These are phyloP conservation scores for Meandrina meandrites DNA, from an alignment of 92 coral and sea anemone species.

Conservation along the genomic window DNA sequence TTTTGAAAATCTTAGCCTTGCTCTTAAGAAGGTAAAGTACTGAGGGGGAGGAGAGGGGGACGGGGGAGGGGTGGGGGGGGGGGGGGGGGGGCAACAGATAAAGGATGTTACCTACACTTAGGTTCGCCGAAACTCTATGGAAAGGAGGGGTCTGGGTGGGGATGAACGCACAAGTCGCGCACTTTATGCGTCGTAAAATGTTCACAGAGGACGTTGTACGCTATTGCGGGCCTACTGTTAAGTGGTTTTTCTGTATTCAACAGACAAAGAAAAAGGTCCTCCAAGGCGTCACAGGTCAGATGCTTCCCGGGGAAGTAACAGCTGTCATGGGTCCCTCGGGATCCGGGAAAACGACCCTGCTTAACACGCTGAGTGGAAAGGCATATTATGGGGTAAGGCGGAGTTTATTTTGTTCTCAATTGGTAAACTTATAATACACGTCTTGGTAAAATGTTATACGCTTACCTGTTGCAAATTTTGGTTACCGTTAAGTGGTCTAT, in stretches of 20 bases:
- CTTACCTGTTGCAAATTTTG: no score
- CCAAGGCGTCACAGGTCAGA: slow-evolving; percentile 82
- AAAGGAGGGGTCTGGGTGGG: no score
- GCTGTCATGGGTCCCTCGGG: slow-evolving; percentile 98
- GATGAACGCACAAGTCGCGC: no score
- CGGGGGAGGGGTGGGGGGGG: no score
- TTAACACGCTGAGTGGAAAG: slow-evolving; percentile 91
- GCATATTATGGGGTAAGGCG: slow-evolving; percentile 88
- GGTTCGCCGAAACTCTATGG: no score
- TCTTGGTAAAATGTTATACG: no score
- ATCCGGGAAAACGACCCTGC: slow-evolving; percentile 86
- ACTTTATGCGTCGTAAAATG: no score
- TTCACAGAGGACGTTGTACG: not conserved
- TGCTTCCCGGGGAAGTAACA: slow-evolving; percentile 81
- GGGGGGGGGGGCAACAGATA: no score
- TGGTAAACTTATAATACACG: no score
- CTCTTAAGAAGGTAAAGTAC: slow-evolving; percentile 65
- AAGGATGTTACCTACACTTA: no score
- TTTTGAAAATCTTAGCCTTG: slow-evolving; percentile 78
- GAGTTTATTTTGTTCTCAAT: no score
- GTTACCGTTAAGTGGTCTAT: no score
- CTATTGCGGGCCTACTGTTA: not conserved
- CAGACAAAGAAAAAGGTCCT: slow-evolving; percentile 64
- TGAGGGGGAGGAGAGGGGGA: not conserved
- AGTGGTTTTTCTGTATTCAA: not conserved